phyloP scores from a whole-genome alignment of 2,888 invertebrate genomes.

The Drosophila lacicola region DNA sequence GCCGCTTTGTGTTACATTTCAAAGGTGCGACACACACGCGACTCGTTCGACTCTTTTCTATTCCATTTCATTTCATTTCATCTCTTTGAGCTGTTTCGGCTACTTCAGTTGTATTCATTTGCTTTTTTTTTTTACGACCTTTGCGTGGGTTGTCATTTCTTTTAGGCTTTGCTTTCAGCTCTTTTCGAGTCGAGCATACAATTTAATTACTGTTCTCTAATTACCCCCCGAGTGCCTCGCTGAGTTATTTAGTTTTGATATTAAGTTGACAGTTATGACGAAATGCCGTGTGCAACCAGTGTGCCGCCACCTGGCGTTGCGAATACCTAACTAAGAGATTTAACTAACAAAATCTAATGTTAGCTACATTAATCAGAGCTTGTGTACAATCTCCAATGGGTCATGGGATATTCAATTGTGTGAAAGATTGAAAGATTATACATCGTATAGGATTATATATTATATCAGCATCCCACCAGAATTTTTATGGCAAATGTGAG shows the following conservation, averaged over 20 bases:
- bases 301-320: constrained; percentile 27
- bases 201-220: constrained; percentile 68
- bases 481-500: too few species aligned
- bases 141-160: constrained; percentile 46
- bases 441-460: too few species aligned
- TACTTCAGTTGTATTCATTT: constrained; percentile 37
- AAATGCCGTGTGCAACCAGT: constrained; percentile 44
- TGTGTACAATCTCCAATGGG: neutral
- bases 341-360: neutral
- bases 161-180: constrained; percentile 37
- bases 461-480: too few species aligned
- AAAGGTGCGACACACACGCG: constrained; percentile 62
- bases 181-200: constrained; percentile 41
- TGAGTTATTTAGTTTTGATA: constrained; percentile 73
- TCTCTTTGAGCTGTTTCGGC: constrained; percentile 24
- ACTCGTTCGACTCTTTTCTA: constrained; percentile 24
- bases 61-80: constrained; percentile 34
- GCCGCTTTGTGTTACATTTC: constrained; percentile 38
- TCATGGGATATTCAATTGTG: neutral
- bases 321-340: neutral
- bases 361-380: constrained; percentile 3
- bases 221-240: constrained; percentile 67
- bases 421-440: too few species aligned
- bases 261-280: constrained; percentile 74
- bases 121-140: neutral